These are phyloP conservation scores for Liparis tanakae DNA, from an alignment of 2,797 vertebrate species.

Conservation along the genomic window DNA sequence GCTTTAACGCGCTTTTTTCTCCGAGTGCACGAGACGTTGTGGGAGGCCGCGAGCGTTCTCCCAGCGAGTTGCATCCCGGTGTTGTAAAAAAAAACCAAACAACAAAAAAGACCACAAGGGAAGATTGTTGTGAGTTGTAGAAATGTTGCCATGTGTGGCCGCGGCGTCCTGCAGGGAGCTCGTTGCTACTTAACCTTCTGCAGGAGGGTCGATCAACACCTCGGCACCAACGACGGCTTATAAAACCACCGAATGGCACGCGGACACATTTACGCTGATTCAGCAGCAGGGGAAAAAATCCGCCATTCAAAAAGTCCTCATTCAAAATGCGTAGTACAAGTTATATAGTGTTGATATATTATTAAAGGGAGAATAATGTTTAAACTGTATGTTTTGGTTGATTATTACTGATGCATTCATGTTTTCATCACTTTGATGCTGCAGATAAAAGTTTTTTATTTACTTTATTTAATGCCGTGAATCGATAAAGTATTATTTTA, in stretches of 20 bases:
- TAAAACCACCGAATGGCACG: no score
- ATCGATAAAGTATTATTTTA: not conserved
- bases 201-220: not conserved
- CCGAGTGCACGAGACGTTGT: not conserved
- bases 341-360: not conserved
- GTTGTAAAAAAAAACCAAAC: not conserved
- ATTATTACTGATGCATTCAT: not conserved
- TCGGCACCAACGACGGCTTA: not conserved
- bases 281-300: not conserved
- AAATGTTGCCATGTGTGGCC: not conserved
- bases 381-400: not conserved
- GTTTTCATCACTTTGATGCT: not conserved
- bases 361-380: not conserved
- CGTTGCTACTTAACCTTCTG: not conserved
- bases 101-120: not conserved
- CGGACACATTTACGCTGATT: not conserved
- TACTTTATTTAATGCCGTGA: not conserved
- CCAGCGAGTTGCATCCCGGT: not conserved
- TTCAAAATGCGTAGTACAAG: no score
- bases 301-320: no score
- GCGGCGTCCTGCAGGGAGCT: not conserved
- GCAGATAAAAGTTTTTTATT: not conserved
- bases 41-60: not conserved
- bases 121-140: not conserved
- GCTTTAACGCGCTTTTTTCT: slow-evolving; percentile 15